A percentile compares a stretch with the other conserved stretches of the same genome.
Evolutionary conservation across 2,113 vertebrate species (phyloP).

Genomic region (Callorhinus ursinus): DNA sequence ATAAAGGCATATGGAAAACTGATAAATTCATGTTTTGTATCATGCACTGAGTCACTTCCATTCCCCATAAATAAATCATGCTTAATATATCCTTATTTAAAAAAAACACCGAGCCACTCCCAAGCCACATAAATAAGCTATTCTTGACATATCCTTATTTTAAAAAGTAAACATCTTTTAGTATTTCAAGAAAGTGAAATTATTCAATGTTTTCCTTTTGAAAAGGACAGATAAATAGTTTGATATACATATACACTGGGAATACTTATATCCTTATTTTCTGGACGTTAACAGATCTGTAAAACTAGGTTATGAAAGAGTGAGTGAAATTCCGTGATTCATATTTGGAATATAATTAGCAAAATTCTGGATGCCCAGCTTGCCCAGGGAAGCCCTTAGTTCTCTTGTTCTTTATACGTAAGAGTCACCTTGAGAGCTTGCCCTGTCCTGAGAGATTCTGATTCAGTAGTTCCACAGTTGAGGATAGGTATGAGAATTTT

Average conservation of each 20-base stretch:
- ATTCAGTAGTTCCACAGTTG: background rate
- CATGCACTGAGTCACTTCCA: background rate
- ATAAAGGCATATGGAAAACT: background rate
- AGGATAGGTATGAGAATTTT: background rate
- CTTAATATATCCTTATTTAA: background rate
- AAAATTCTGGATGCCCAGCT: background rate
- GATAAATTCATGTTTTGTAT: background rate
- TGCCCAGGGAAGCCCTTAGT: background rate
- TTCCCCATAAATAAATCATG: background rate
- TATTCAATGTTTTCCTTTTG: background rate
- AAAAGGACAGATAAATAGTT: background rate
- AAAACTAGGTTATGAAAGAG: background rate
- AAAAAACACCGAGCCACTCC: background rate
- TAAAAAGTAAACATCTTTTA: background rate
- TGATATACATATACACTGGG: background rate
- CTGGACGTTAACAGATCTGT: background rate
- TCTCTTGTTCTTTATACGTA: background rate
- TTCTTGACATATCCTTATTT: background rate
- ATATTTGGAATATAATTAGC: background rate
- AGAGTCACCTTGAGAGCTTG: background rate
- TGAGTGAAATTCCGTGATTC: background rate
- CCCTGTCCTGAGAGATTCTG: background rate
- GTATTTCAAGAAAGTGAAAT: background rate
- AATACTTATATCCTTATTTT: background rate
- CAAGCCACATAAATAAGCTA: background rate